Evolutionary conservation across 2,113 vertebrate species (phyloP).

Genomic region (Neopipo cinnamomea): DNA sequence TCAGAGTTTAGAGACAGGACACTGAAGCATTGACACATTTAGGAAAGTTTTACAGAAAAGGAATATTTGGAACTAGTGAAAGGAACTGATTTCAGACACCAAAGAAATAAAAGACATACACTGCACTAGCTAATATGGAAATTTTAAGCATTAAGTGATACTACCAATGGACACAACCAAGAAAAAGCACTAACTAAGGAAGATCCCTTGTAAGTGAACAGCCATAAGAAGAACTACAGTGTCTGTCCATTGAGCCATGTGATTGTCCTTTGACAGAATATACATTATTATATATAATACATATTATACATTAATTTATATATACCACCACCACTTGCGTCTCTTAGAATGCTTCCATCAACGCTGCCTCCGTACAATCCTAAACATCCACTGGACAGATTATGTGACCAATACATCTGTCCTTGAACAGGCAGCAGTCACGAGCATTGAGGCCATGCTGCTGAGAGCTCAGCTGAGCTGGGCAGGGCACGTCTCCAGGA

Average conservation of each 20-base stretch:
- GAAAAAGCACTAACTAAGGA: constrained; percentile 30
- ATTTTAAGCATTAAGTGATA: neutral
- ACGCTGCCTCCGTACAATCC: too few species aligned
- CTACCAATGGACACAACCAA: neutral
- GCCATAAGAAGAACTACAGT: neutral
- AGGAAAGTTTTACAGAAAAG: neutral
- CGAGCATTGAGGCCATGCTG: too few species aligned
- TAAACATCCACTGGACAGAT: too few species aligned
- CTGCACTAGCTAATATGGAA: neutral
- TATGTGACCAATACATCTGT: too few species aligned
- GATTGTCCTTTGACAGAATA: constrained; percentile 19
- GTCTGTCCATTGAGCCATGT: neutral
- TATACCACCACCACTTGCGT: too few species aligned
- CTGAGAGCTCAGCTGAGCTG: too few species aligned
- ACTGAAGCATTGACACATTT: neutral
- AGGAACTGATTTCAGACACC: neutral
- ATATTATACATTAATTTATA: too few species aligned
- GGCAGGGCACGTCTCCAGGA: too few species aligned
- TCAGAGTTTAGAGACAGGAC: neutral
- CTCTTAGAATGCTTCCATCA: too few species aligned
- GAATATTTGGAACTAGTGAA: neutral
- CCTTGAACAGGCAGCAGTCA: too few species aligned
- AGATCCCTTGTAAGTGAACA: neutral
- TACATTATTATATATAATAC: neutral
- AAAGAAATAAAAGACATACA: neutral